Evolutionary conservation across 2,888 invertebrate species (phyloP), one percentile per base, ranked within the genome.

Genomic region (Ctena decussata): DNA sequence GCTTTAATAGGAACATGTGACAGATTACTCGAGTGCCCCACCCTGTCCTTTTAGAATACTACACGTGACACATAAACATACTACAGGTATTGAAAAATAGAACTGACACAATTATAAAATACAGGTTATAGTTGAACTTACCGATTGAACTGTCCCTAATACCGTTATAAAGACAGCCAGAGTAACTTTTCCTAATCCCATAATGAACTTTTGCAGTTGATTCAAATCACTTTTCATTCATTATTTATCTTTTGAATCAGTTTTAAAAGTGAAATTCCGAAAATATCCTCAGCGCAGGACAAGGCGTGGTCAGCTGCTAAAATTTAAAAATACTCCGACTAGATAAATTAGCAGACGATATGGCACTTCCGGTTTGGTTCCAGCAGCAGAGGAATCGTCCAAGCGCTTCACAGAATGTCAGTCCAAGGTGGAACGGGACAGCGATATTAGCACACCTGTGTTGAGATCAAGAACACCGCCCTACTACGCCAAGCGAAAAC

Each of bases 281-380:
- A 15, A 35, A 65, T 35, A 65, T 30, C 1, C 8, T 3, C 15
- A 35, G 8, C 65, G 0, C 35, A 15, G 3, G 6, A 6, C 32
- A 65, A 65, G 65, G 32, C 21, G 65, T 65, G 65, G 65, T 35
- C 65, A 11, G 12, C 5, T 5, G n/a, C 5, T 18, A 65, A 24
- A 18, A 65, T 12, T n/a, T 2, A 46, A 46, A 46, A 46, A 2
- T 35, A 65, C 15, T 65, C 30, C 65, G 53, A n/a, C 21, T 53
- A n/a, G n/a, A n/a, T 21, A n/a, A 15, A 35, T 11, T 65, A 5
- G 65, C 65, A 65, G 65, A 65, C 65, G 65, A 65, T 65, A 65
- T 65, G 65, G 65, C 32, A 65, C 65, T 65, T 65, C 65, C 65
- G 65, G 65, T 65, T 65, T 65, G 35, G 32, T 65, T 65, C 21